Percentiles rank a stretch among this genome's conserved stretches.
Evolutionary conservation across 2,113 vertebrate genomes (phyloP).

Genomic region (Bos indicus): DNA sequence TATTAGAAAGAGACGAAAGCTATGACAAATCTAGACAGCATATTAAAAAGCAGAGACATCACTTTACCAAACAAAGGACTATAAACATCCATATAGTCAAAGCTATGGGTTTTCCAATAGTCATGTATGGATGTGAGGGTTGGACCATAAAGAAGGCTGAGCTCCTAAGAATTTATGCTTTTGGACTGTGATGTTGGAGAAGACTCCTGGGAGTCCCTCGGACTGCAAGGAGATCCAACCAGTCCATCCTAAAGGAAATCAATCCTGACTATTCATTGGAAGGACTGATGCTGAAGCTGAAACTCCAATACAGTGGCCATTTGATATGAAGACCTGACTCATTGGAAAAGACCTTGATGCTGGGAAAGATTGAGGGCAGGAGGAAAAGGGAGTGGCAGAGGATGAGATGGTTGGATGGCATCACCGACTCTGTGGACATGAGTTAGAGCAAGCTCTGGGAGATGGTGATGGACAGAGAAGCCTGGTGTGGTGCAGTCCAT

Average conservation of each 20-base stretch:
- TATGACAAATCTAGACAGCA: background rate
- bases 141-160: background rate
- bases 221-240: background rate
- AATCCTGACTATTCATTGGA: background rate
- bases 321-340: background rate
- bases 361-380: background rate
- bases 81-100: background rate
- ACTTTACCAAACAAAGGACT: background rate
- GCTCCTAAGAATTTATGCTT: background rate
- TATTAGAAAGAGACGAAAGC: background rate
- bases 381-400: background rate
- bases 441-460: background rate
- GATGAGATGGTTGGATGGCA: background rate
- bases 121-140: background rate
- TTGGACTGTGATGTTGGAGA: background rate
- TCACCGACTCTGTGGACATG: background rate
- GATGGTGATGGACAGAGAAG: background rate
- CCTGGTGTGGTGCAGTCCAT: background rate
- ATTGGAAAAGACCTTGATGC: background rate
- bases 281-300: background rate
- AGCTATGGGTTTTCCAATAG: background rate
- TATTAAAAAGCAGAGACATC: background rate
- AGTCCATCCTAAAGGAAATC: background rate
- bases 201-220: background rate
- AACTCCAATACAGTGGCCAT: background rate